Conservation (phyloP, 2,888 invertebrate genomes). For the Cephus pygmeus region DNA sequence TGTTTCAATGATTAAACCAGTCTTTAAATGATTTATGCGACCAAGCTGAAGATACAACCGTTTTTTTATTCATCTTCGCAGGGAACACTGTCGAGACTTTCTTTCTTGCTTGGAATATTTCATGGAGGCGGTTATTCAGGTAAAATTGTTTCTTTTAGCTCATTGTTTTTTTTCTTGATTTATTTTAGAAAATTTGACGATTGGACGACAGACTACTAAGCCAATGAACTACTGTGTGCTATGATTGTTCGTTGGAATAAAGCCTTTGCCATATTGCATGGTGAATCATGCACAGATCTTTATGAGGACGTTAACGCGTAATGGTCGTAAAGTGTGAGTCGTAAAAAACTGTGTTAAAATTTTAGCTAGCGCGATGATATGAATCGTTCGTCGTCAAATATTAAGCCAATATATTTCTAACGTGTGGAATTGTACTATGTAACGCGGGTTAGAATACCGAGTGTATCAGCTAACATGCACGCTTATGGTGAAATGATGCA, state of each 20-base stretch:
- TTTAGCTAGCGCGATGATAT: not conserved
- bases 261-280: not conserved
- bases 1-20: not conserved
- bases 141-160: not conserved
- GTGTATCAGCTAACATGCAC: too few species aligned
- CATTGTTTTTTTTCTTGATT: not conserved
- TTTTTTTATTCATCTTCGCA: not conserved
- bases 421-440: not conserved
- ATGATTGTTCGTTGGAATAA: not conserved
- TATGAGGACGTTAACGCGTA: not conserved
- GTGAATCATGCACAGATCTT: not conserved
- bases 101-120: not conserved
- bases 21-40: not conserved
- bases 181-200: not conserved
- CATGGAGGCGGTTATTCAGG: not conserved
- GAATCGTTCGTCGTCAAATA: not conserved
- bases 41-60: not conserved
- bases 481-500: too few species aligned
- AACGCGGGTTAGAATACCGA: not conserved
- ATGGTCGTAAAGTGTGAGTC: not conserved
- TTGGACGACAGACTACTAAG: not conserved
- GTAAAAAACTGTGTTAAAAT: not conserved
- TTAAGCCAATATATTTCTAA: not conserved
- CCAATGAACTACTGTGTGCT: not conserved
- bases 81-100: not conserved